Conservation (phyloP, 2,113 vertebrate species). For the Marmota flaviventris region DNA sequence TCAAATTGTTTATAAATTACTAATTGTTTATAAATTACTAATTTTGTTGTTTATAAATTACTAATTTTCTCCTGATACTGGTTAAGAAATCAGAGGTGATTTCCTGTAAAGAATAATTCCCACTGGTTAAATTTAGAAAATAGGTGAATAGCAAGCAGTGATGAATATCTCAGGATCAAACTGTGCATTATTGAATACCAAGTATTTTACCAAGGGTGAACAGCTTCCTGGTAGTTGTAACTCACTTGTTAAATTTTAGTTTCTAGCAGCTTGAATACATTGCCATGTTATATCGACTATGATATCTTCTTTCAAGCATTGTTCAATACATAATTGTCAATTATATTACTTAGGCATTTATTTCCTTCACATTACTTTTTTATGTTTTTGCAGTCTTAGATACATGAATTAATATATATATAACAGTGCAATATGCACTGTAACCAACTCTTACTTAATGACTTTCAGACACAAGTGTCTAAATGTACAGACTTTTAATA, state of each 20-base stretch:
- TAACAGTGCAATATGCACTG: background rate
- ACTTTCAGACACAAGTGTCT: background rate
- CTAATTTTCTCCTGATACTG: background rate
- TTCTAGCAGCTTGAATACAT: background rate
- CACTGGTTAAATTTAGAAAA: background rate
- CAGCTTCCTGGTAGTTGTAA: background rate
- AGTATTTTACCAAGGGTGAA: background rate
- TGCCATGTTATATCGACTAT: background rate
- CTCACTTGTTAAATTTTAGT: background rate
- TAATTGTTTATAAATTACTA: background rate
- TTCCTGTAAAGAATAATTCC: background rate
- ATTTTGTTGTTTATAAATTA: background rate
- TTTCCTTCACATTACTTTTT: background rate
- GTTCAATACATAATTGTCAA: background rate
- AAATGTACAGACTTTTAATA: background rate
- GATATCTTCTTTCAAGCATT: background rate
- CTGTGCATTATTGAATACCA: background rate
- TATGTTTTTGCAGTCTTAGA: background rate
- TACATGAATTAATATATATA: background rate
- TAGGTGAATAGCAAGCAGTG: background rate
- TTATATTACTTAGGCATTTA: background rate
- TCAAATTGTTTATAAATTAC: background rate
- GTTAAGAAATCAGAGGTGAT: background rate
- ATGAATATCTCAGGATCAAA: background rate
- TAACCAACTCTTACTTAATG: background rate